Base-by-base conservation (phyloP, 2,113 vertebrate genomes). In the Butastur rufipennis region DNA sequence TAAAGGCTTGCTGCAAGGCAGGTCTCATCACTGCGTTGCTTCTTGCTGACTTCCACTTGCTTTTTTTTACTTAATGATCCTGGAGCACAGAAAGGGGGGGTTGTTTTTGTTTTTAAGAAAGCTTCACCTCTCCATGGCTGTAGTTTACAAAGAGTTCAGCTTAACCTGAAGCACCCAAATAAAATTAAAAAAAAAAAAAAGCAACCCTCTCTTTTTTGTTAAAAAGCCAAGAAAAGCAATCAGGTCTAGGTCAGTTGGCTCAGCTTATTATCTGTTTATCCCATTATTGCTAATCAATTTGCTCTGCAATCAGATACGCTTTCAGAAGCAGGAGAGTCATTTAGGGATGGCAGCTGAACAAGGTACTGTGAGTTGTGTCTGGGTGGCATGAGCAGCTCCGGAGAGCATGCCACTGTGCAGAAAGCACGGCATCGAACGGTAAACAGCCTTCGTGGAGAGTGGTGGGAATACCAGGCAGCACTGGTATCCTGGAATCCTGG, bases 401-500 rank as follows among this genome's bases (percentile, higher is more conserved):
- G 55, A 67, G 45, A n/a, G 27, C 13, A 5, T 38, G n/a, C 12
- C 1, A 2, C 29, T 50, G 16, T 14, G 32, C 43, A 40, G 42
- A 19, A 47, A 31, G 14, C 10, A 4, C 1, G 3, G 9, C 6
- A 4, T 36, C 2, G 1, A 48, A 21, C 0, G 1, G 13, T 22
- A 34, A 85, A 86, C 5, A 32, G 6, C 23, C 17, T 72, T 43
- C 0, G 0, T 40, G 36, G 52, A 58, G 36, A 56, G 22, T 2
- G 15, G 26, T 74, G 55, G 71, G 38, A 53, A 31, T 40, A 19
- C 63, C 19, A 34, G 53, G 20, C 15, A 48, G 31, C 20, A 14
- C 29, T 21, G 47, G 21, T 48, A 48, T 48, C 47, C 34, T 29
- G 43, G 45, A 59, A 59, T 59, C 15, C 25, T 27, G n/a, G 5